Evolutionary conservation across 2,888 invertebrate species (phyloP).

Genomic region (Electrophaes corylata): DNA sequence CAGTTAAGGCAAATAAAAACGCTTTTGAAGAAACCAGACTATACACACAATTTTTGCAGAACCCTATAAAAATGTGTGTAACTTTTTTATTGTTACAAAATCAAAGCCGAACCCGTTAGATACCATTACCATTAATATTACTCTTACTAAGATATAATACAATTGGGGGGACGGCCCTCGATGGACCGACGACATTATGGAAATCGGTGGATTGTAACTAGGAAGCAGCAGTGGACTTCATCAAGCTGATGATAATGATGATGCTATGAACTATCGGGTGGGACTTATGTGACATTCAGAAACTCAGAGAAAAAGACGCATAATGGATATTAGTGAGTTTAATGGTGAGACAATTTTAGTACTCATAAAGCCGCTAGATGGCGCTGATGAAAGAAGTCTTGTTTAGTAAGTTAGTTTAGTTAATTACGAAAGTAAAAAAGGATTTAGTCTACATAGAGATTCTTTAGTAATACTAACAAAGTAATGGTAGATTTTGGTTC

Average conservation of each 20-base stretch:
- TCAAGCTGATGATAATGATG: background rate
- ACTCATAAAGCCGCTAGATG: background rate
- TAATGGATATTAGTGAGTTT: background rate
- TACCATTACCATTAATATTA: background rate
- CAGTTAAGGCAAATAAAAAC: conserved; percentile 77
- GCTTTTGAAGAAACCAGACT: conserved; percentile 50
- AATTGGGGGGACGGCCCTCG: background rate
- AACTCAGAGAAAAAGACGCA: background rate
- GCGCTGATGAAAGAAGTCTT: background rate
- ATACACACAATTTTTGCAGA: conserved; percentile 81
- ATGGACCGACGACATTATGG: background rate
- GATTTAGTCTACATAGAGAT: background rate
- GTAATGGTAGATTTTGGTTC: background rate
- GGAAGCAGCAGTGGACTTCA: background rate
- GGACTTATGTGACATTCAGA: background rate
- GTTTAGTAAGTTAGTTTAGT: background rate
- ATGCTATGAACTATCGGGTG: background rate
- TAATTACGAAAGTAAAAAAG: background rate
- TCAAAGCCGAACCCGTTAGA: background rate
- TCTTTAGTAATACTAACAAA: background rate
- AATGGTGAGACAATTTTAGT: background rate
- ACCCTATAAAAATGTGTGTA: conserved; percentile 80
- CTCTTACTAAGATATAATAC: background rate
- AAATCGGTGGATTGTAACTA: background rate
- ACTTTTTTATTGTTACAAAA: conserved; percentile 13